Evolutionary conservation across 2,888 invertebrate species (phyloP), one percentile per base, ranked within the genome.

Genomic region (Abrostola triplasia): DNA sequence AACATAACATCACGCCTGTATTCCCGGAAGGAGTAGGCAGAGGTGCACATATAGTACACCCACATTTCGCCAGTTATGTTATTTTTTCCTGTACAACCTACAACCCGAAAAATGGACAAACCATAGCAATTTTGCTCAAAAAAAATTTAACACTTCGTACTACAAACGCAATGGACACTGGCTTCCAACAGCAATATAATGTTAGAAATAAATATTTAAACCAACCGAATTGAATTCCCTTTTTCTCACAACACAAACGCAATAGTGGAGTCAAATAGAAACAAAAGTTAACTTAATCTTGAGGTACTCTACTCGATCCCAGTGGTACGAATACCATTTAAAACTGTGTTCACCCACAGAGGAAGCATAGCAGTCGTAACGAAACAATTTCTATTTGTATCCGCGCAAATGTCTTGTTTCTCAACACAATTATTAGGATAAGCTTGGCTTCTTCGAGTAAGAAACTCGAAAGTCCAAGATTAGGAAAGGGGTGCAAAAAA

Each of bases 351-450:
- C 54, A 42, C 7, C 6, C 13, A 35, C 40, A 42, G 9, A 36
- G 40, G 10, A 5, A 12, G 11, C 5, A 42, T 48, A 38, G 48
- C 48, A 40, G 11, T 36, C 40, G 6, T 58, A 59, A n/a, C 38
- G 55, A 56, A 70, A 70, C 41, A 59, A 40, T 42, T 55, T 13
- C 40, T 60, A 59, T 73, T 61, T 60, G 60, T 76, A 63, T 53
- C n/a, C 36, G 13, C 66, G 55, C 67, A 72, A 64, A 72, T 64
- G 53, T 72, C 63, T 66, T 59, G 40, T 42, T 61, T 50, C 57
- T 44, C 52, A 60, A 73, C 60, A 61, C 63, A 50, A 76, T 67
- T 76, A 76, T 73, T 58, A 49, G 48, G 48, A 63, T 72, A 59
- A 63, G 63, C 59, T 12, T 49, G 54, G 59, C 68, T 48, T 58